Evolutionary conservation across 1,140 invertebrate genomes (phyloP), one percentile per base, ranked within the genome.

Genomic region (Drosophila biarmipes): DNA sequence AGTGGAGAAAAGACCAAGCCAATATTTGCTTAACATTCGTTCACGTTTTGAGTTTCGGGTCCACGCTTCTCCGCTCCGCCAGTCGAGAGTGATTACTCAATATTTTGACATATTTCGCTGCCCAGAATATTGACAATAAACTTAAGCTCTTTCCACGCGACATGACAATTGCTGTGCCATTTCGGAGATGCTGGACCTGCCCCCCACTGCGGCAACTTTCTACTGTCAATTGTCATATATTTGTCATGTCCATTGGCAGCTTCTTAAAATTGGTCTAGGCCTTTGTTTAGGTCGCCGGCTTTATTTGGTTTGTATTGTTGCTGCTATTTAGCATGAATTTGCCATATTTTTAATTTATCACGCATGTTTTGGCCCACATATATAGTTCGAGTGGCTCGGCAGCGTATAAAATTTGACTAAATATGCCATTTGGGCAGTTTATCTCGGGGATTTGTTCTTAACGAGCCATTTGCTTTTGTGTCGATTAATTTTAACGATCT

Each of bases 81-180:
- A 48, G 52, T 29, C 38, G 55, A 45, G 49, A 53, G 79, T 63
- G 84, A 89, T 89, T 89, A 89, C 84, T 89, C 84, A 89, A 90
- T 89, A 84, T 89, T 89, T 89, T 90, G 85, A 89, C 84, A 89
- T 89, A 78, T 84, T 67, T 57, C 43, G 53, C 40, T 56, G 34
- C 29, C 45, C 66, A 76, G 82, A 76, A 82, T 87, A 89, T 87
- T 89, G 84, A 87, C 84, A 87, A 89, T 87, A 89, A 84, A 87
- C 84, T 87, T 89, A 87, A 87, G 84, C 84, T 69, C 37, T 89
- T 87, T 79, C 75, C 71, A 89, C 62, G 49, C 84, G 79, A 84
- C 84, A 84, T 87, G 79, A 87, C 84, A 87, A 87, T 87, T 87
- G 84, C 84, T 87, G 76, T 87, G 84, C 84, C 84, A 84, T 86